Conservation (phyloP, 2,113 vertebrate species). For the Aleadryas rufinucha region DNA sequence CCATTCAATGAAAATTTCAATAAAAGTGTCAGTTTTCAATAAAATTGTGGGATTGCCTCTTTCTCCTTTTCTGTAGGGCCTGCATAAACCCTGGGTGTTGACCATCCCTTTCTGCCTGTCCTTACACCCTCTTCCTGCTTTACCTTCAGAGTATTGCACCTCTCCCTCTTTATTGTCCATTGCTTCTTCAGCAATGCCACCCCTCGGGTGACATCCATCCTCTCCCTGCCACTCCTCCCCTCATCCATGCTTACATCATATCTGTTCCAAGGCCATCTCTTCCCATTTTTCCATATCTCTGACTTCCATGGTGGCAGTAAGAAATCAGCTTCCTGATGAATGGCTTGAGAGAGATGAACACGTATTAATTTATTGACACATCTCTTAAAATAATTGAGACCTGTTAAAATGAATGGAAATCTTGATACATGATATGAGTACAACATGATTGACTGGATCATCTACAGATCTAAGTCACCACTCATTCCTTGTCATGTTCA, state of each 20-base stretch:
- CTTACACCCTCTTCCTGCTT: neutral
- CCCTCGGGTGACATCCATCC: too few species aligned
- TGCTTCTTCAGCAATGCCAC: neutral
- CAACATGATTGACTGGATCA: neutral
- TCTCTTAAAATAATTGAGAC: neutral
- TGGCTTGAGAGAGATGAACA: neutral
- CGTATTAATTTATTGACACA: neutral
- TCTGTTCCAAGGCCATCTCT: neutral
- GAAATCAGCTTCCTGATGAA: neutral
- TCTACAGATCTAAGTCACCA: neutral
- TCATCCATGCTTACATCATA: neutral
- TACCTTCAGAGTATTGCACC: neutral
- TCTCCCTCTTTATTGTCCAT: neutral
- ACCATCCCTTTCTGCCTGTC: neutral
- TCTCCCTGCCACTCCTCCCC: fast-evolving
- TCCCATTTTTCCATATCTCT: neutral
- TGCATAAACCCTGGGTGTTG: neutral
- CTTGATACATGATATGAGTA: neutral
- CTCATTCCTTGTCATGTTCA: neutral
- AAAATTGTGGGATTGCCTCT: neutral
- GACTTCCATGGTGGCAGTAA: neutral
- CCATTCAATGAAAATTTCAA: neutral
- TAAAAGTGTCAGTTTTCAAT: neutral
- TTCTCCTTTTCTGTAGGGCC: neutral
- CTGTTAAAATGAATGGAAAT: neutral